Conservation (phyloP, 1,140 invertebrate species). For the Leptopilina clavipes region DNA sequence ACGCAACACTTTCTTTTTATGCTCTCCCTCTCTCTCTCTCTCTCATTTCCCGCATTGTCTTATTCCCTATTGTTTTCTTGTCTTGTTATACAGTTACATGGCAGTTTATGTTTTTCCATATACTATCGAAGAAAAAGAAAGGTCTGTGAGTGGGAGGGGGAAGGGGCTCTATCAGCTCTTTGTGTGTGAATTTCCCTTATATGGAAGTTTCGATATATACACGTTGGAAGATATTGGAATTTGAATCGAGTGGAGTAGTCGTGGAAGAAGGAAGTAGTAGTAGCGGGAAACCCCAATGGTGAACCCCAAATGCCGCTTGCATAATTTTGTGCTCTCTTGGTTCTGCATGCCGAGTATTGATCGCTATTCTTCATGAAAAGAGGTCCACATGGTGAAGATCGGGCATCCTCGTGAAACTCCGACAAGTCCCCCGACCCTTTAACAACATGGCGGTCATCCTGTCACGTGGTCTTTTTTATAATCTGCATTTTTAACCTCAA, state of each 20-base stretch:
- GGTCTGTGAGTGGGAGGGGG: too few relatives aligned
- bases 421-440: conserved; percentile 45
- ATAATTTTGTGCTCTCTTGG: conserved; percentile 69
- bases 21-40: neutral
- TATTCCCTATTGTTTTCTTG: neutral
- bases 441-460: conserved; percentile 62
- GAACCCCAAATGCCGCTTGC: conserved; percentile 64
- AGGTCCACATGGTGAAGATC: conserved; percentile 68
- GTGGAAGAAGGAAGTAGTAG: conserved; percentile 26
- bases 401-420: conserved; percentile 60
- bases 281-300: conserved; percentile 45
- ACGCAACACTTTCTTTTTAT: neutral
- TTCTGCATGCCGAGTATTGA: conserved; percentile 49
- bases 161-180: conserved; percentile 39
- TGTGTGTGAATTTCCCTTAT: conserved; percentile 38
- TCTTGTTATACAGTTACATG: neutral
- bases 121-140: neutral
- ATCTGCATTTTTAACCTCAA: conserved; percentile 10
- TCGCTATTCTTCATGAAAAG: conserved; percentile 49
- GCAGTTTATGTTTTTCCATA: neutral
- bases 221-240: conserved; percentile 57
- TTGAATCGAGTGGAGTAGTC: conserved; percentile 51
- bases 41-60: neutral
- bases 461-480: conserved; percentile 60
- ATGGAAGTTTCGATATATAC: conserved; percentile 27